Conservation (phyloP, 1,140 invertebrate species). For the Leptinotarsa texana region DNA sequence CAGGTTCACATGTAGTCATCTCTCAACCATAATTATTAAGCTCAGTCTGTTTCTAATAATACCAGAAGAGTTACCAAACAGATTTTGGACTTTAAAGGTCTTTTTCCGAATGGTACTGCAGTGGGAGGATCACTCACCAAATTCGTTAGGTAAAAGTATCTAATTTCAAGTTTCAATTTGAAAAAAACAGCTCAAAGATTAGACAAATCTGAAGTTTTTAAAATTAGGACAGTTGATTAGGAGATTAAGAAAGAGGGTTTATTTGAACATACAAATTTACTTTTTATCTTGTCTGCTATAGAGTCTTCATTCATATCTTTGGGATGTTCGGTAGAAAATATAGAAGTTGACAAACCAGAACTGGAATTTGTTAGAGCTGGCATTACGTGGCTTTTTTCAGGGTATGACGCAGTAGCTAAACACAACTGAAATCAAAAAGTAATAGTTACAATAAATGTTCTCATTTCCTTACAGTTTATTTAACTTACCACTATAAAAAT, state of each 20-base stretch:
- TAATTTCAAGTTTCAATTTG: no score
- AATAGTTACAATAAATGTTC: neutral
- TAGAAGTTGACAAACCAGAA: neutral
- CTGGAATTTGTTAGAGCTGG: constrained; percentile 14
- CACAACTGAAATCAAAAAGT: constrained; percentile 56
- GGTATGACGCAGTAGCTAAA: constrained; percentile 61
- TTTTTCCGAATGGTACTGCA: no score
- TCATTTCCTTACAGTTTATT: neutral
- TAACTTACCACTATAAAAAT: constrained; percentile 75
- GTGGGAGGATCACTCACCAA: no score
- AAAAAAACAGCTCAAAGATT: no score
- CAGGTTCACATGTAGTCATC: no score
- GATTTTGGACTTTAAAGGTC: no score
- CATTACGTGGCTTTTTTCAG: constrained; percentile 44
- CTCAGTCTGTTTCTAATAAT: no score
- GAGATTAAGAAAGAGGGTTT: neutral
- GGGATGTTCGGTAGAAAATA: constrained; percentile 15
- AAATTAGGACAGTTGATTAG: neutral
- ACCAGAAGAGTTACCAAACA: no score
- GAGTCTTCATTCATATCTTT: constrained; percentile 38
- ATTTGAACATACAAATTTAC: constrained; percentile 26
- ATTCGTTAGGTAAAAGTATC: no score
- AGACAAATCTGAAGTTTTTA: neutral
- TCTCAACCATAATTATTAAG: no score
- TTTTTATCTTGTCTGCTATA: constrained; percentile 41